Evolutionary conservation across 2,797 vertebrate species (phyloP), one percentile per base, ranked within the genome.

Genomic region (Acanthurus lineatus): DNA sequence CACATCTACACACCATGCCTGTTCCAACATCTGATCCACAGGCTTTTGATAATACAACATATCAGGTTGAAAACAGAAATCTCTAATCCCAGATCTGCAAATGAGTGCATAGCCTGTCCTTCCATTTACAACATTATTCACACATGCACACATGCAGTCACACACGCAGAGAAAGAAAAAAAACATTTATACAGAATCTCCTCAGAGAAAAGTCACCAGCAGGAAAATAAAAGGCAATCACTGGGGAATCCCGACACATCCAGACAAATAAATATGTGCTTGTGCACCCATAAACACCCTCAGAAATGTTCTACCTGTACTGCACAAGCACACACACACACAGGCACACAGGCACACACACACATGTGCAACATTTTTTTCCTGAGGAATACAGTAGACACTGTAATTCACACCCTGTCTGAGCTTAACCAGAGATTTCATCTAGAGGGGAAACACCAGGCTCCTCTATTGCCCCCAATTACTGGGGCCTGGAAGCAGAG

Each of bases 381-480:
- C 51, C 64, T 28, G 47, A 53, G 61, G 51, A 73, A 73, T 65
- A 88, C 65, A 84, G 73, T 69, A 73, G 69, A 84, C 51, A 12
- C 53, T 76, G 76, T 77, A 83, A 90, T 86, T 89, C 80, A 84
- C 88, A 89, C 87, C 76, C 78, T 48, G 59, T 85, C 81, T 83
- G 70, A 85, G 69, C 58, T 66, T 64, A 84, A 82, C 52, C 77
- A 84, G 69, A 86, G 77, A 86, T 89, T 93, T 88, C 57, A 91
- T 90, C 85, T 77, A 71, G 32, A 63, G 84, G 83, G 90, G 90
- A 82, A 88, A 87, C 83, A 86, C 83, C 87, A 57, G 57, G 66
- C 83, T 86, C 87, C 81, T 93, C 88, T 79, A 88, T 91, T 86
- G 89, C 74, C 89, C 81, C 73, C 86, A 94, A 93, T 93, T 93